A percentile compares a stretch with the other conserved stretches of the same genome.
These are phyloP conservation scores for Megalops atlanticus DNA, from an alignment of 2,113 vertebrate species.

Conservation along the genomic window DNA sequence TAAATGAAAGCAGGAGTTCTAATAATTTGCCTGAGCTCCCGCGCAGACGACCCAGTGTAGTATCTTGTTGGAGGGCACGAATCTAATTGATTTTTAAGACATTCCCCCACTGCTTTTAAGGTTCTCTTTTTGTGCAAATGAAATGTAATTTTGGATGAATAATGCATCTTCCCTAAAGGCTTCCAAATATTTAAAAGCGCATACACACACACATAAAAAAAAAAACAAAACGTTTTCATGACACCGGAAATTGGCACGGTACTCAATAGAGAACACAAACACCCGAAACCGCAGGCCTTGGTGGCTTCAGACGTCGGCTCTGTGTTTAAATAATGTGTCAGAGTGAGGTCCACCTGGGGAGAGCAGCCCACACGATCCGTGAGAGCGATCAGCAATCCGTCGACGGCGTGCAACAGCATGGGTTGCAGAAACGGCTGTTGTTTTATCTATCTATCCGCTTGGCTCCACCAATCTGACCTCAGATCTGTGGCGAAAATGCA, in stretches of 20 bases:
- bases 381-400: background rate
- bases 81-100: conserved; percentile 51
- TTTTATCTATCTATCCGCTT: too few relatives aligned
- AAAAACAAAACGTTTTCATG: conserved; percentile 31
- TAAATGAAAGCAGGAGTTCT: conserved; percentile 22
- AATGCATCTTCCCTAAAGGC: conserved; percentile 49
- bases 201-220: conserved; percentile 5
- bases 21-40: conserved; percentile 31
- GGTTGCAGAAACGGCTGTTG: too few relatives aligned
- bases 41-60: conserved; percentile 24
- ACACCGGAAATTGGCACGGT: conserved; percentile 44
- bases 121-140: conserved; percentile 41
- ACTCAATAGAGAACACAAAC: conserved; percentile 37
- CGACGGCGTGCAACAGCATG: too few relatives aligned
- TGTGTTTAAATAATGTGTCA: conserved; percentile 17
- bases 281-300: conserved; percentile 16
- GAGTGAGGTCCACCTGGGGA: conserved; percentile 31
- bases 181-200: conserved; percentile 49
- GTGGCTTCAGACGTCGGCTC: conserved; percentile 13
- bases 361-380: too few relatives aligned
- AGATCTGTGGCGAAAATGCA: background rate
- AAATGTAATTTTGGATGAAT: conserved; percentile 49
- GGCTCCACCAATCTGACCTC: background rate
- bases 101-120: conserved; percentile 36
- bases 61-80: conserved; percentile 40